phyloP scores from a whole-genome alignment of 2,113 vertebrate species.

The Dicrurus megarhynchus region DNA sequence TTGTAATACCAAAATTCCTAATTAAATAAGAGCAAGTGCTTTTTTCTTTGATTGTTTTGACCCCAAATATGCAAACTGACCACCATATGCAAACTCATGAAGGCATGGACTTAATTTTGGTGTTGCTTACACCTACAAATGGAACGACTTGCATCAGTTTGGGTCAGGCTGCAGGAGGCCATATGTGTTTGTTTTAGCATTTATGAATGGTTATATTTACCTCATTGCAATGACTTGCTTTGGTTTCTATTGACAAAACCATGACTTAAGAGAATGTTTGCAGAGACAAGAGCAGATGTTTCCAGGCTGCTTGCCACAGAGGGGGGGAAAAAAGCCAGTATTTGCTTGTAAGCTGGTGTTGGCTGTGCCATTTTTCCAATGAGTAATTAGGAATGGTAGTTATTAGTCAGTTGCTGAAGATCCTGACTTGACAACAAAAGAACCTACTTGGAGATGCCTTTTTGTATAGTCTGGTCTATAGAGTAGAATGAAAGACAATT shows the following conservation, averaged over 20 bases:
- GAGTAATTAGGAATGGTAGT: background rate
- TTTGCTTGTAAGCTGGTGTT: background rate
- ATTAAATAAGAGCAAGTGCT: background rate
- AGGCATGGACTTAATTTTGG: background rate
- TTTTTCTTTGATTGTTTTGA: slow-evolving; percentile 1
- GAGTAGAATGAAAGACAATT: background rate
- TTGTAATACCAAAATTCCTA: background rate
- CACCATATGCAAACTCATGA: background rate
- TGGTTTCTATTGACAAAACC: slow-evolving; percentile 57
- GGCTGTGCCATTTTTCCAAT: slow-evolving; percentile 7
- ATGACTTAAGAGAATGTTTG: slow-evolving; percentile 55
- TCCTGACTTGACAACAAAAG: background rate
- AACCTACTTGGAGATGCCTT: background rate
- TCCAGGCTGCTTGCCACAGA: slow-evolving; percentile 35
- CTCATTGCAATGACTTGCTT: slow-evolving; percentile 43
- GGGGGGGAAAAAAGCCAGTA: background rate
- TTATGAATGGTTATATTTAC: slow-evolving; percentile 54
- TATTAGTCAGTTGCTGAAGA: slow-evolving; percentile 1
- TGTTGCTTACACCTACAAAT: background rate
- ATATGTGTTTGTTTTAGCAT: slow-evolving; percentile 55
- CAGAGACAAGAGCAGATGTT: slow-evolving; percentile 54
- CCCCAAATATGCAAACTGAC: background rate
- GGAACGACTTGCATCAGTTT: background rate
- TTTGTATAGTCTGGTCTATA: background rate
- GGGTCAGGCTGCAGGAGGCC: slow-evolving; percentile 35